Conservation (phyloP, 2,797 vertebrate species). For the Taenioides sp. region DNA sequence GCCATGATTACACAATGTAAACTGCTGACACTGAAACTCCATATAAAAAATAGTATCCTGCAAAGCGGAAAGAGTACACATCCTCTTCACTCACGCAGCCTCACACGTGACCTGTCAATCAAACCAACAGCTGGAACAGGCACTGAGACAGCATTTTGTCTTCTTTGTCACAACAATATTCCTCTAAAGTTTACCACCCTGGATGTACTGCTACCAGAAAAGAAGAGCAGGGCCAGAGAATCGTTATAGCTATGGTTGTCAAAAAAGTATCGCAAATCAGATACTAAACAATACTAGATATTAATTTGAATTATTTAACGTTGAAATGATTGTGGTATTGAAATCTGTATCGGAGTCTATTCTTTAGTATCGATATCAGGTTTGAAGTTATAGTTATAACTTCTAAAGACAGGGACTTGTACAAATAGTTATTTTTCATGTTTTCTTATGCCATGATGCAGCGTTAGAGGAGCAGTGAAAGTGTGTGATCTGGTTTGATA, state of each 20-base stretch:
- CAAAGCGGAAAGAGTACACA: conserved; percentile 27
- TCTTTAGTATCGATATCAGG: no score
- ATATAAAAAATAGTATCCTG: background rate
- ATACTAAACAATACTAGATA: no score
- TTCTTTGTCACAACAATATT: conserved; percentile 16
- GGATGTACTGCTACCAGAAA: no score
- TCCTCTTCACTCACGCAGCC: conserved; percentile 3
- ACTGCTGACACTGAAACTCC: background rate
- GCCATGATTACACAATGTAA: background rate
- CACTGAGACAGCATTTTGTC: background rate
- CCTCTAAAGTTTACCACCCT: conserved; percentile 15
- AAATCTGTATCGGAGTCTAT: no score
- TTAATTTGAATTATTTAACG: no score
- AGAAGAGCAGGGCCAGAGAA: no score
- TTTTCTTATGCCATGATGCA: background rate
- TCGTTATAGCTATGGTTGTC: no score
- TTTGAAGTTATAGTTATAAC: background rate
- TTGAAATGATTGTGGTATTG: no score
- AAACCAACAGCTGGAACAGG: conserved; percentile 21
- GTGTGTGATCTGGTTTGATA: conserved; percentile 44
- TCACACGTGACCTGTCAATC: background rate
- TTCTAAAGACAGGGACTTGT: background rate
- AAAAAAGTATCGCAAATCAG: no score
- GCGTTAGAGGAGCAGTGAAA: background rate
- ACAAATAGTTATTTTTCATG: background rate